Percentiles rank a stretch among this genome's conserved stretches.
phyloP scores from a whole-genome alignment of 2,888 invertebrate species.

The Chaetogeoica ovagalla region DNA sequence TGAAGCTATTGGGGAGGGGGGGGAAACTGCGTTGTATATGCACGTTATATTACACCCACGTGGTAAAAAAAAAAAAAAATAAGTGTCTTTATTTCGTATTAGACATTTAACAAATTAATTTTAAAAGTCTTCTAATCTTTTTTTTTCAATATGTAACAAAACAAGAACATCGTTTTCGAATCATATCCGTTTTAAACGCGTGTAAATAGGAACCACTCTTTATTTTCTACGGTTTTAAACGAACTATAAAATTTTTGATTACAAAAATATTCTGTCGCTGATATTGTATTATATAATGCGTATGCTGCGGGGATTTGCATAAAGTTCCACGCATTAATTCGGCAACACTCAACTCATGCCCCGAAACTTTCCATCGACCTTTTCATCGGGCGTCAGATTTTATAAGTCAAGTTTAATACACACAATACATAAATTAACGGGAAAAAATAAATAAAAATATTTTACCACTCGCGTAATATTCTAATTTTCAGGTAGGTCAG shows the following conservation, averaged over 20 bases:
- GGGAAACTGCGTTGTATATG: too few species aligned
- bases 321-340: background rate
- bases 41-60: too few species aligned
- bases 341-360: background rate
- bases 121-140: too few species aligned
- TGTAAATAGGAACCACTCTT: background rate
- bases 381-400: background rate
- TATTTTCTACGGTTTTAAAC: background rate
- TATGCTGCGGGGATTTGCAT: background rate
- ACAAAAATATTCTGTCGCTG: background rate
- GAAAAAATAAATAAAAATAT: background rate
- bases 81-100: too few species aligned
- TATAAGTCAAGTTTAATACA: background rate
- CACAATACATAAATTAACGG: background rate
- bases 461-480: background rate
- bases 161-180: too few species aligned
- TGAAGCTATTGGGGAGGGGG: too few species aligned
- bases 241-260: conserved; percentile 9
- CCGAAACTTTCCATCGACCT: background rate
- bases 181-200: background rate
- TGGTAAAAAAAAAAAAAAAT: too few species aligned
- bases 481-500: background rate
- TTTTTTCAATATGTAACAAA: too few species aligned
- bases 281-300: background rate
- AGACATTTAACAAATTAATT: too few species aligned